phyloP scores from a whole-genome alignment of 1,140 invertebrate genomes.

The Ceratitis capitata region DNA sequence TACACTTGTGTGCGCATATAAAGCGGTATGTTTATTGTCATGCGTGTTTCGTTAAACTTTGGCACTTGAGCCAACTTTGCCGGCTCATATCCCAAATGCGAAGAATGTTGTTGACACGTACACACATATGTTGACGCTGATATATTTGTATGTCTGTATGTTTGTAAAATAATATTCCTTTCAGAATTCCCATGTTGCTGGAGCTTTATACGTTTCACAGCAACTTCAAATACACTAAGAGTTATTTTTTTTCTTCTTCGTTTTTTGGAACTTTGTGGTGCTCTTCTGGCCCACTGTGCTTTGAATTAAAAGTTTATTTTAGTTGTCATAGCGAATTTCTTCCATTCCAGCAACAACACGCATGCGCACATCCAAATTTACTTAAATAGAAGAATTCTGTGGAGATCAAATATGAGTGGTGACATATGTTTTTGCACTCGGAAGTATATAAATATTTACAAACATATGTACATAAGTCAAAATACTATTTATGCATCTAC shows the following conservation, averaged over 20 bases:
- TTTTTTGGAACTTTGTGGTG: neutral
- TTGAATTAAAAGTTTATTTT: neutral
- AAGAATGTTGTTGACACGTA: neutral
- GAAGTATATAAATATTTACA: too few species aligned
- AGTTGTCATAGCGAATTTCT: neutral
- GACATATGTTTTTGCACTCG: too few species aligned
- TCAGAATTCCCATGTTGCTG: neutral
- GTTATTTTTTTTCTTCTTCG: neutral
- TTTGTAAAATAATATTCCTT: neutral
- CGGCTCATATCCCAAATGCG: neutral
- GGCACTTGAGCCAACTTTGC: neutral
- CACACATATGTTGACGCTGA: neutral
- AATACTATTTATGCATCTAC: too few species aligned
- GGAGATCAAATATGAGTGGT: too few species aligned
- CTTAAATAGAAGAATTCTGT: neutral
- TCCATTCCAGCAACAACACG: neutral
- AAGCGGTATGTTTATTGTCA: neutral
- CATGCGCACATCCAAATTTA: neutral
- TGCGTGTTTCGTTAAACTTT: neutral
- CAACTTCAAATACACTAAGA: neutral
- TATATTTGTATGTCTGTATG: neutral
- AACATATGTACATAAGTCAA: too few species aligned
- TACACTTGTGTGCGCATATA: neutral
- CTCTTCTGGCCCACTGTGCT: neutral
- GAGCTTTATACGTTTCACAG: too few species aligned